These are phyloP conservation scores for Amphiprion clarkii DNA, from an alignment of 2,797 vertebrate genomes.

Conservation along the genomic window DNA sequence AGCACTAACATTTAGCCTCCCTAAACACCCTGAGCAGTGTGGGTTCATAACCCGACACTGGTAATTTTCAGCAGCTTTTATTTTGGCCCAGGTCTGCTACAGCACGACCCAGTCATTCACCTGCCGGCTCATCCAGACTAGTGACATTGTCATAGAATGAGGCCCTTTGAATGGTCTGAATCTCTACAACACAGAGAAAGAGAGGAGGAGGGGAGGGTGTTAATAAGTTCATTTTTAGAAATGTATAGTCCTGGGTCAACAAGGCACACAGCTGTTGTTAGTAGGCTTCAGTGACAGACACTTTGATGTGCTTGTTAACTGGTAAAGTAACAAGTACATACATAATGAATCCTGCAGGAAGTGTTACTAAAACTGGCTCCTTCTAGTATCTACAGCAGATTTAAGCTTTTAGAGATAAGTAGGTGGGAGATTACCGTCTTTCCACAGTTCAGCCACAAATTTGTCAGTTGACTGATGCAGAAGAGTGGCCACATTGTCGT, in stretches of 20 bases:
- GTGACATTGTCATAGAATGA: constrained; percentile 99
- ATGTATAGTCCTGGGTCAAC: constrained; percentile 39
- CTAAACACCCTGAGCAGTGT: constrained; percentile 24
- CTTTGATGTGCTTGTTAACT: constrained; percentile 11
- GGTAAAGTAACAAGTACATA: constrained; percentile 33
- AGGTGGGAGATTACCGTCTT: constrained; percentile 88
- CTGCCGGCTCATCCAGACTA: constrained; percentile 95
- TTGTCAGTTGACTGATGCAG: constrained; percentile 97
- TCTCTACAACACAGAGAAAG: constrained; percentile 88
- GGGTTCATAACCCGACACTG: constrained; percentile 21
- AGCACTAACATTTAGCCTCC: neutral
- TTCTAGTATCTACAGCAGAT: neutral
- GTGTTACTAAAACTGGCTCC: neutral
- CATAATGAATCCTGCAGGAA: constrained; percentile 27
- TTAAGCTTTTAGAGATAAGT: neutral
- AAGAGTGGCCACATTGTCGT: constrained; percentile 95
- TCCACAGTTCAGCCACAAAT: constrained; percentile 97
- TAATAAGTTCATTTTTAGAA: constrained; percentile 43
- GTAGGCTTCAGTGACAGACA: constrained; percentile 44
- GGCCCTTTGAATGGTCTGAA: constrained; percentile 98
- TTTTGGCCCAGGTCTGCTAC: constrained; percentile 82
- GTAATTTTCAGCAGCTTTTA: constrained; percentile 40
- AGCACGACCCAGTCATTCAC: constrained; percentile 90
- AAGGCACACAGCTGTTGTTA: constrained; percentile 58
- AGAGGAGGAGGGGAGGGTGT: constrained; percentile 56